These are phyloP conservation scores for Limenitis camilla DNA, from an alignment of 2,888 invertebrate genomes.

Conservation along the genomic window DNA sequence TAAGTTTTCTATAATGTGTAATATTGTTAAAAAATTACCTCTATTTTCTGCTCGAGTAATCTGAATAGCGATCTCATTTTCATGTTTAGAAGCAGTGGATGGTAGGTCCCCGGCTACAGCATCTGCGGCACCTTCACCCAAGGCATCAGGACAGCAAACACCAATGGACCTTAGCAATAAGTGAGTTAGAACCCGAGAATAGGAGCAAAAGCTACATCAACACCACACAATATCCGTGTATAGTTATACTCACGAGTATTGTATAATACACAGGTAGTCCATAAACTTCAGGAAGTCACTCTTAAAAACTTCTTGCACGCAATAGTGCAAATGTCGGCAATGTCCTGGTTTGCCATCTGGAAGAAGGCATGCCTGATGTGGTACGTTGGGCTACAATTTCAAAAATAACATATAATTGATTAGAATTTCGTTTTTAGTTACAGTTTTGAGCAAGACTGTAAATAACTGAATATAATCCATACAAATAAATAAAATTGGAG, in stretches of 20 bases:
- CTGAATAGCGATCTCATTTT: conserved; percentile 57
- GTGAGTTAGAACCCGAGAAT: neutral
- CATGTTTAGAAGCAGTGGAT: conserved; percentile 64
- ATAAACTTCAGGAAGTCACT: conserved; percentile 75
- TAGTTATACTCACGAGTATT: conserved; percentile 69
- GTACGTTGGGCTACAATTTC: conserved; percentile 69
- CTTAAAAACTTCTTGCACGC: conserved; percentile 76
- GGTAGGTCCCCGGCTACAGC: conserved; percentile 71
- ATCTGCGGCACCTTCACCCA: conserved; percentile 43
- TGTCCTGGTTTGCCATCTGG: conserved; percentile 76
- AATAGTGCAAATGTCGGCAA: conserved; percentile 78
- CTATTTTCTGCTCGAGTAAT: conserved; percentile 54
- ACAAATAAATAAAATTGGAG: no score
- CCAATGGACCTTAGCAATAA: conserved; percentile 69
- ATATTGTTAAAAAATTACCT: conserved; percentile 39
- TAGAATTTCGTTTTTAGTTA: no score
- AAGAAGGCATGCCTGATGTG: conserved; percentile 77
- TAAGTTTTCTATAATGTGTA: conserved; percentile 19
- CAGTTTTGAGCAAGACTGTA: no score
- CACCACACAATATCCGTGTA: no score
- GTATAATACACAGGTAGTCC: conserved; percentile 81
- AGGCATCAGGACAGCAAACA: conserved; percentile 81
- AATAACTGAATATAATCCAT: no score
- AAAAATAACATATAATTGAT: no score
- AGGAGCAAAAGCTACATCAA: no score